These are phyloP conservation scores for Falco punctatus DNA, from an alignment of 2,113 vertebrate genomes.

Conservation along the genomic window DNA sequence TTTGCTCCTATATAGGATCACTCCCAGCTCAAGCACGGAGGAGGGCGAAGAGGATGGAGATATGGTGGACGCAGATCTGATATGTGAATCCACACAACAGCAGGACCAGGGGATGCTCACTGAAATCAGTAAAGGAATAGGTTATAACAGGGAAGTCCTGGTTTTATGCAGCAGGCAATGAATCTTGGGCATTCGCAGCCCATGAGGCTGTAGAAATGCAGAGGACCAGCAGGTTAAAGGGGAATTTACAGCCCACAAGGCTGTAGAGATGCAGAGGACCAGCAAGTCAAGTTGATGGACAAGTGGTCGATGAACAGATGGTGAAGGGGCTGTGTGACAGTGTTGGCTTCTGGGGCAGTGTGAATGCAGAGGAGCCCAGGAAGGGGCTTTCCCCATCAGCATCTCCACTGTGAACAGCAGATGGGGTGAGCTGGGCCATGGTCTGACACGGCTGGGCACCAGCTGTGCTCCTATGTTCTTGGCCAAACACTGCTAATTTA, in stretches of 20 bases:
- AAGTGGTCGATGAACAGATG: not conserved
- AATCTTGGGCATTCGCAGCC: not conserved
- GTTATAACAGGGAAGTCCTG: not conserved
- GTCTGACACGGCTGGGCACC: not conserved
- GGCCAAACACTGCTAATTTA: not conserved
- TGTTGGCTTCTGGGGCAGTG: not conserved
- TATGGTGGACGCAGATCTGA: not conserved
- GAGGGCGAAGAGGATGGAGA: not conserved
- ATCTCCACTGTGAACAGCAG: not conserved
- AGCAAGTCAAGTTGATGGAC: not conserved
- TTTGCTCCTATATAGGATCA: not conserved
- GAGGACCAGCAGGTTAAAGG: not conserved
- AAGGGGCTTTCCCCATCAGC: not conserved
- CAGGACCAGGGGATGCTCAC: not conserved
- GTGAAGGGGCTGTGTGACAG: fast-evolving
- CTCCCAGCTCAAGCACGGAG: not conserved
- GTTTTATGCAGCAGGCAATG: not conserved
- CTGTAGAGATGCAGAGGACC: not conserved
- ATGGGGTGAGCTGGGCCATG: not conserved
- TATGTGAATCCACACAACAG: fast-evolving
- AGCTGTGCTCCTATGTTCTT: not conserved
- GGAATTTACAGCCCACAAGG: not conserved
- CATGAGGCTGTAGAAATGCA: not conserved
- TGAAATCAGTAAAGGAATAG: not conserved
- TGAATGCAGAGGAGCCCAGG: not conserved